Base-by-base conservation (phyloP, 2,113 vertebrate genomes). In the Equus przewalskii region DNA sequence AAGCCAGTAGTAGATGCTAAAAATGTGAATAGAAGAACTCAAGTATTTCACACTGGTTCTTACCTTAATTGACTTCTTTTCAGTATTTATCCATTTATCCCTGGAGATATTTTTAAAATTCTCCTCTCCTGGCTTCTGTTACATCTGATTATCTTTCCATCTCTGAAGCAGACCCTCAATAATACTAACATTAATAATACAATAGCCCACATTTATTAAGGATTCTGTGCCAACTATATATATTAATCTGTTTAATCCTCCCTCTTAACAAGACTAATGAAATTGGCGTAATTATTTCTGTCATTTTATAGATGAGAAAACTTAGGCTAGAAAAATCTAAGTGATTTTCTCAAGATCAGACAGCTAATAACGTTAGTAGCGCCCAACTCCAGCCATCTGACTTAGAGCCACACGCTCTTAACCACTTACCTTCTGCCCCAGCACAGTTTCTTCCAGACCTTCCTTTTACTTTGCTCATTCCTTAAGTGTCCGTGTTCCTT, bases 81-180 rank as follows among this genome's bases (percentile, higher is more conserved):
- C 21, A 44, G 46, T 22, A 69, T 78, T 89, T 89, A 28, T 46
- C 19, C 28, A 69, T 78, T 89, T 89, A 28, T 46, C 19, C 28
- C 24, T 79, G 33, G 73, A 58, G 65, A n/a, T 58, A 49, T 51
- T 91, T 94, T 72, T 12, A 56, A 73, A 46, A 26, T 89, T 51
- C 3, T 69, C 58, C 16, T 84, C 24, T 72, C 51, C 62, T 88
- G 58, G 21, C 54, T 81, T 69, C 87, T 85, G 26, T 60, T 62
- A 76, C 22, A 49, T 76, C 67, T 96, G 82, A 70, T 85, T 94
- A 49, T 86, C 54, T 67, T 90, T 67, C n/a, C 28, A 73, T 89
- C n/a, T 51, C 82, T 51, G 41, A 96, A 89, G 67, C 60, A 91
- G 60, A 72, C 51, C 30, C 24, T 92, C 19, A 30, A 65, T 30